Evolutionary conservation across 35 echinoderm and acorn worm species (phyloP), one percentile per base, ranked within the genome.

Genomic region (Lytechinus pictus): DNA sequence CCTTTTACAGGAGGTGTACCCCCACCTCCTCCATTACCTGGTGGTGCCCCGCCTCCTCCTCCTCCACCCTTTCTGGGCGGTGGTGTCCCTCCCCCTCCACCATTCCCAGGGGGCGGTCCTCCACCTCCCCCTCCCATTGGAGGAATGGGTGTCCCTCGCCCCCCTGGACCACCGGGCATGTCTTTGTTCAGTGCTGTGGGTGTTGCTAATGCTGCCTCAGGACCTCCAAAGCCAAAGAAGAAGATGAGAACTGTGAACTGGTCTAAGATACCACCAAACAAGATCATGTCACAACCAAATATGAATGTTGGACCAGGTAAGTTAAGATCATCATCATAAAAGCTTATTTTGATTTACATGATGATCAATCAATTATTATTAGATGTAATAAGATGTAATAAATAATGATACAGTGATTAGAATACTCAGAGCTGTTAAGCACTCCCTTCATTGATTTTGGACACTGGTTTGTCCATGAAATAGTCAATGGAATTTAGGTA

Each of bases 231-330:
- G 86, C 98, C 98, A 89, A 97, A 92, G 86, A 96, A 94, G 57
- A 99, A 99, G 58, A 94, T 97, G 57, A 96, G 95, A 86, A 87
- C 94, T 27, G 87, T 99, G 0, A 99, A 99, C 86, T 99, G 98
- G 98, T 94, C 97, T 10, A 99, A 99, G 94, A 99, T 99, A 52
- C 97, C 97, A 91, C 60, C 95, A n/a, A 97, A 97, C 90, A 92
- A 88, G 66, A 95, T 98, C 72, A 96, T 98, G 95, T 94, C 96
- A 24, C 94, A 96, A 91, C 91, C 89, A 11, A 93, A 93, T 27
- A 27, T 86, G 54, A 27, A 52, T 27, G 27, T 94, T 87, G 87
- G 54, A 57, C 92, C 28, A 24, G 21, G 96, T 94, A 94, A 54
- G 57, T 90, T 44, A 44, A 1, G 33, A 44, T 44, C 53, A 14